Evolutionary conservation across 2,797 vertebrate species (phyloP).

Genomic region (Rachycentron canadum): DNA sequence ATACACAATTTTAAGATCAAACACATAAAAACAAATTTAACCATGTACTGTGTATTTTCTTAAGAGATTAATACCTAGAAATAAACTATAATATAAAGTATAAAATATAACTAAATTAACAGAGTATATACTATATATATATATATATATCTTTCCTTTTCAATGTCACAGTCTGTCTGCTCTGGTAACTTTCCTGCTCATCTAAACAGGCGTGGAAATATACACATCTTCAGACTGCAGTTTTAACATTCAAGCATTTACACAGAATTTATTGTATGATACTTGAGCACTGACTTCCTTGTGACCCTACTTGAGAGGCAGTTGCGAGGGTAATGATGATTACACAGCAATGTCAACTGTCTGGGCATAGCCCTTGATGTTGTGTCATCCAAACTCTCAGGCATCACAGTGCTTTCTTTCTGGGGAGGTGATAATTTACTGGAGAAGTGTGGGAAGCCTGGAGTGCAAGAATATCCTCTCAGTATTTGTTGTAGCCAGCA

Average conservation of each 20-base stretch:
- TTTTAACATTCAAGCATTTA: slow-evolving; percentile 42
- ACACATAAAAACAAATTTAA: too few relatives aligned
- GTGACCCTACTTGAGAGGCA: slow-evolving; percentile 55
- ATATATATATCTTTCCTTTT: neutral
- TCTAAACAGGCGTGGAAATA: slow-evolving; percentile 7
- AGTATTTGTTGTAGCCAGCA: slow-evolving; percentile 24
- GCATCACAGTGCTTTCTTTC: slow-evolving; percentile 36
- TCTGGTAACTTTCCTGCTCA: slow-evolving; percentile 14
- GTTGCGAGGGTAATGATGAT: slow-evolving; percentile 70
- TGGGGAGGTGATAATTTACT: slow-evolving; percentile 67
- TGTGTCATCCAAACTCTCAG: slow-evolving; percentile 56
- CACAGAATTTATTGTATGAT: slow-evolving; percentile 53
- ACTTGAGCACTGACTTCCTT: slow-evolving; percentile 53
- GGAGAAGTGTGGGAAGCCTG: slow-evolving; percentile 56
- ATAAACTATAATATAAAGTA: too few relatives aligned
- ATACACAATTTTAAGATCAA: too few relatives aligned
- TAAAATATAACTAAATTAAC: too few relatives aligned
- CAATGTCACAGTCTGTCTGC: neutral
- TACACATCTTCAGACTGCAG: slow-evolving; percentile 24
- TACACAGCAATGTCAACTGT: slow-evolving; percentile 67
- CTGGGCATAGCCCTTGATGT: slow-evolving; percentile 51
- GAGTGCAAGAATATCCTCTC: slow-evolving; percentile 42
- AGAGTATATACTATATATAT: too few relatives aligned
- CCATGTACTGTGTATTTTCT: neutral
- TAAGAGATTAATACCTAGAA: neutral